These are phyloP conservation scores for Mesochorus sp. DNA, from an alignment of 2,888 invertebrate genomes.

Conservation along the genomic window DNA sequence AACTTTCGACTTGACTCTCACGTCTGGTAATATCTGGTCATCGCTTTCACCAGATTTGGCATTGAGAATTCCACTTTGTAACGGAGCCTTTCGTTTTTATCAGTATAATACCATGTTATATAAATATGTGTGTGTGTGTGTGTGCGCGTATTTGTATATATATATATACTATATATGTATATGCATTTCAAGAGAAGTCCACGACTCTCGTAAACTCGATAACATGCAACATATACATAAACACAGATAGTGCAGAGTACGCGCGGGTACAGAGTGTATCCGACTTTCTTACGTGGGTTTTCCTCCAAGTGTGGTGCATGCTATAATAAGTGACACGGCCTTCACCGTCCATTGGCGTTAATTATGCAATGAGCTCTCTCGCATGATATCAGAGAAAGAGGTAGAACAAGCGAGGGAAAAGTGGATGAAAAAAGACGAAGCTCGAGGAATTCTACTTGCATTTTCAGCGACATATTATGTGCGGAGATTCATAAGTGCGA, in stretches of 20 bases:
- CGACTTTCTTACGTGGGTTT: conserved; percentile 75
- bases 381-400: conserved; percentile 73
- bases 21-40: conserved; percentile 47
- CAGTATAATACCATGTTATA: background rate
- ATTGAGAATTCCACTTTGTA: conserved; percentile 59
- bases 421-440: conserved; percentile 43
- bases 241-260: conserved; percentile 23
- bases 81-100: conserved; percentile 19
- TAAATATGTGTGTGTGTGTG: background rate
- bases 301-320: conserved; percentile 66
- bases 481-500: background rate
- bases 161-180: background rate
- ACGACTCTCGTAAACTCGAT: conserved; percentile 13
- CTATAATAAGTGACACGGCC: conserved; percentile 73
- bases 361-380: conserved; percentile 75
- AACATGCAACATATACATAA: conserved; percentile 9
- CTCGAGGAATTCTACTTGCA: conserved; percentile 69
- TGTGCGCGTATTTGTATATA: background rate
- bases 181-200: conserved; percentile 2
- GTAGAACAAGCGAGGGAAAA: conserved; percentile 20
- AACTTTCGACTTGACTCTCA: conserved; percentile 51
- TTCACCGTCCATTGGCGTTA: conserved; percentile 75
- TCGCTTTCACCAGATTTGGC: conserved; percentile 67
- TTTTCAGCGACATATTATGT: conserved; percentile 55
- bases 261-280: conserved; percentile 27